phyloP scores from a whole-genome alignment of 2,888 invertebrate genomes.

The Drosophila lutescens region DNA sequence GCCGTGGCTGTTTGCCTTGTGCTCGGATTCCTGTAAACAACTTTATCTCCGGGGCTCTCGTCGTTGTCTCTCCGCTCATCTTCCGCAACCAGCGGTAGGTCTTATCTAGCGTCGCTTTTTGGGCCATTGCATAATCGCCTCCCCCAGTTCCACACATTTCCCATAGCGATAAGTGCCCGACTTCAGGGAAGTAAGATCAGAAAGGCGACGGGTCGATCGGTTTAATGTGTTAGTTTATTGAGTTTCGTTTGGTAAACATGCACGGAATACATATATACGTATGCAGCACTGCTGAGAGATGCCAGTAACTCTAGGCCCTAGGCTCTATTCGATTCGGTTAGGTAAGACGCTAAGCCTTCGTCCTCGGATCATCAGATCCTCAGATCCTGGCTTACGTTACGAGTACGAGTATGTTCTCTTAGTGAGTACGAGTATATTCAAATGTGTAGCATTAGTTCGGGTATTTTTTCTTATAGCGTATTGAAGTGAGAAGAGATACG shows the following conservation, averaged over 20 bases:
- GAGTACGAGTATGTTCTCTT: conserved; percentile 23
- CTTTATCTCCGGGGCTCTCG: conserved; percentile 68
- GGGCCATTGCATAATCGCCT: conserved; percentile 62
- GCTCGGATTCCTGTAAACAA: conserved; percentile 79
- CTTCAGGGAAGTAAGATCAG: conserved; percentile 9
- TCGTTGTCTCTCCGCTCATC: conserved; percentile 54
- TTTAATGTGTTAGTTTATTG: conserved; percentile 52
- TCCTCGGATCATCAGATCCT: neutral
- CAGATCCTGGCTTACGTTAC: conserved; percentile 13
- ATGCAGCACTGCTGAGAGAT: conserved; percentile 46
- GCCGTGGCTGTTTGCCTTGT: conserved; percentile 56
- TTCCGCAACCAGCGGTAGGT: conserved; percentile 59
- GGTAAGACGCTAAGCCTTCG: conserved; percentile 55
- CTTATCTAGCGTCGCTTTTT: conserved; percentile 57
- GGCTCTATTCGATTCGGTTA: conserved; percentile 43
- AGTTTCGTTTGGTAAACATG: conserved; percentile 66
- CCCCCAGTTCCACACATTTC: conserved; percentile 51
- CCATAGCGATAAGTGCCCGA: conserved; percentile 51
- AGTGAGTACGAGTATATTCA: conserved; percentile 46
- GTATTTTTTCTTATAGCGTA: conserved; percentile 37
- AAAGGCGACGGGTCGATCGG: neutral
- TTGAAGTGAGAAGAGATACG: conserved; percentile 34
- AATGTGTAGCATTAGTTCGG: conserved; percentile 33
- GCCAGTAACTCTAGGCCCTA: conserved; percentile 57
- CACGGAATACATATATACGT: conserved; percentile 59